phyloP scores from a whole-genome alignment of 1,140 invertebrate genomes.

The Phthorimaea operculella region DNA sequence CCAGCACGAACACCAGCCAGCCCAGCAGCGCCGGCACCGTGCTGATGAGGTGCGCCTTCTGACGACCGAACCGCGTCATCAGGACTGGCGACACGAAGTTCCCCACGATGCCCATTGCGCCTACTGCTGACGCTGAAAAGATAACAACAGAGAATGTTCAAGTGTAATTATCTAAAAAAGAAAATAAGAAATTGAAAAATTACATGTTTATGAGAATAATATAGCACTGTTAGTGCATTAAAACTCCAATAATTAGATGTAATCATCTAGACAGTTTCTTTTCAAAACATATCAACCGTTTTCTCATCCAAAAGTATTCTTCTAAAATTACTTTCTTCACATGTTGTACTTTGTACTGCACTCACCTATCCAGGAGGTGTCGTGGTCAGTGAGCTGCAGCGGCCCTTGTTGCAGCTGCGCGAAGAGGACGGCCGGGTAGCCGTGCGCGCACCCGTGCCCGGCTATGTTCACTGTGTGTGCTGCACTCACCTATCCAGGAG shows the following conservation, averaged over 20 bases:
- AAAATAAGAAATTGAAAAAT: no score
- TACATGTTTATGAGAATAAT: no score
- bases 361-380: constrained; percentile 59
- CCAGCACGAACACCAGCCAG: constrained; percentile 50
- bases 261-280: no score
- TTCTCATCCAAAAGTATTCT: no score
- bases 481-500: constrained; percentile 51
- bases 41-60: constrained; percentile 50
- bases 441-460: constrained; percentile 55
- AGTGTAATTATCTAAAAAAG: no score
- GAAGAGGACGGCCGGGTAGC: constrained; percentile 54
- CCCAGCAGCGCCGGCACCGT: constrained; percentile 52
- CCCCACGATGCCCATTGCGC: constrained; percentile 55
- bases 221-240: no score
- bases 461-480: constrained; percentile 26
- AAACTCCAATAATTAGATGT: no score
- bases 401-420: constrained; percentile 42
- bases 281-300: no score
- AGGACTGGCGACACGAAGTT: constrained; percentile 57
- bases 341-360: no score
- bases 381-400: constrained; percentile 48
- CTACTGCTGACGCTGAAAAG: constrained; percentile 51
- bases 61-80: constrained; percentile 50
- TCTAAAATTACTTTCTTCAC: no score
- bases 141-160: no score